Base-by-base conservation (phyloP, 2,888 invertebrate species). In the Cheilosia impressa region DNA sequence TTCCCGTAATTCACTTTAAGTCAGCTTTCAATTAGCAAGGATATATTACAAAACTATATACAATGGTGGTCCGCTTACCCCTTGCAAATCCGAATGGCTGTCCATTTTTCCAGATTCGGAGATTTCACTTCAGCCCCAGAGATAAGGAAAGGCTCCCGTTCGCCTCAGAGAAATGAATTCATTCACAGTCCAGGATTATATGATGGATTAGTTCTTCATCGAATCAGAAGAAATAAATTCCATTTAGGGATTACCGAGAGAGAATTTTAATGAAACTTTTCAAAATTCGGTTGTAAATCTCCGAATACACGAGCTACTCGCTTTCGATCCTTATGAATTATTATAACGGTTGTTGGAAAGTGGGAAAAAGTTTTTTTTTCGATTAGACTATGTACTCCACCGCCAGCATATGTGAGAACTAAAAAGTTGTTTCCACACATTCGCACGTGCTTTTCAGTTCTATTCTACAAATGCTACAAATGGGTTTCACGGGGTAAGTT, bases 181-280 rank as follows among this genome's bases (percentile, higher is more conserved):
- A 22, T 17, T 15, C 31, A 45, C 27, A 65, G n/a, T 55, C 41
- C 6, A 31, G 45, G 19, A 68, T 58, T 55, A 72, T 38, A 38
- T 73, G 78, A 83, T 63, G 73, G 63, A 73, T 68, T 78, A 83
- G 62, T 71, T 68, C 27, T 68, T 53, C 45, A 73, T 78, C 27
- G 73, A 78, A 83, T 78, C 73, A 57, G 50, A 63, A 62, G 10
- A 83, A 78, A 78, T 73, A 78, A 78, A 83, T 78, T 83, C 41
- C 62, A 69, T 68, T 73, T 53, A 73, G 68, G 62, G 83, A 83
- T 78, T 78, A 78, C 55, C 72, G 43, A 57, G 34, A 52, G 34
- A 63, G 66, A 57, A 66, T 68, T 78, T 68, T 58, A 71, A 68
- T 73, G 73, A 45, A 78, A 78, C 55, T 83, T 78, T 83, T 78